Percentiles rank a stretch among this genome's conserved stretches.
phyloP scores from a whole-genome alignment of 2,888 invertebrate species.

The Proisotoma minuta region DNA sequence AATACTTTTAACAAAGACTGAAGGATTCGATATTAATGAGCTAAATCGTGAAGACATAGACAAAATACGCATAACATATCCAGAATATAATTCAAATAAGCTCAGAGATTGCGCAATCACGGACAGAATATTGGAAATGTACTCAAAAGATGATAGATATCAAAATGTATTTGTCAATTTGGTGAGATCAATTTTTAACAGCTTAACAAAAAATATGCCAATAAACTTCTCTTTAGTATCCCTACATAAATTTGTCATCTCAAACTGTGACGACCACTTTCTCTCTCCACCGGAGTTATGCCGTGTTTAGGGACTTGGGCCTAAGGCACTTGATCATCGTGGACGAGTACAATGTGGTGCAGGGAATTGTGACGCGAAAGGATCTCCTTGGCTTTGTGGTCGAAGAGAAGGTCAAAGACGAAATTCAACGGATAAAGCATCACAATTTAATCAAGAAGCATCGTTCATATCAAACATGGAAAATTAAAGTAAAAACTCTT shows the following conservation, averaged over 20 bases:
- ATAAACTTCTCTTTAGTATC: slow-evolving; percentile 20
- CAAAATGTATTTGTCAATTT: slow-evolving; percentile 32
- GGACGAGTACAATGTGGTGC: slow-evolving; percentile 50
- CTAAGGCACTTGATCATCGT: slow-evolving; percentile 52
- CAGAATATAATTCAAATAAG: slow-evolving; percentile 41
- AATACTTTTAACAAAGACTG: slow-evolving; percentile 36
- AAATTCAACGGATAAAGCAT: not conserved
- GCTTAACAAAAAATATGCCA: not conserved
- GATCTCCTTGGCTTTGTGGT: slow-evolving; percentile 52
- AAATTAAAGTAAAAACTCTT: too few relatives aligned
- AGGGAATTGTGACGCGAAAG: slow-evolving; percentile 52
- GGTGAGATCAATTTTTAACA: slow-evolving; percentile 16
- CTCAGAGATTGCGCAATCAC: slow-evolving; percentile 31
- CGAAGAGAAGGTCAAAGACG: not conserved
- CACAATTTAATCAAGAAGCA: not conserved
- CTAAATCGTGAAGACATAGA: slow-evolving; percentile 34
- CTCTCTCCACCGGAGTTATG: slow-evolving; percentile 52
- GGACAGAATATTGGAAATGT: slow-evolving; percentile 36
- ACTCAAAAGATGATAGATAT: slow-evolving; percentile 27
- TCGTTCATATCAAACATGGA: too few relatives aligned
- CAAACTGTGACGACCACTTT: slow-evolving; percentile 50
- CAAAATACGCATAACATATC: slow-evolving; percentile 37
- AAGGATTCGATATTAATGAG: slow-evolving; percentile 32
- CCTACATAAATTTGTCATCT: slow-evolving; percentile 52
- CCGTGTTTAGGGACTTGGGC: slow-evolving; percentile 52